Base-by-base conservation (phyloP, 2,113 vertebrate genomes). In the Podiceps cristatus region DNA sequence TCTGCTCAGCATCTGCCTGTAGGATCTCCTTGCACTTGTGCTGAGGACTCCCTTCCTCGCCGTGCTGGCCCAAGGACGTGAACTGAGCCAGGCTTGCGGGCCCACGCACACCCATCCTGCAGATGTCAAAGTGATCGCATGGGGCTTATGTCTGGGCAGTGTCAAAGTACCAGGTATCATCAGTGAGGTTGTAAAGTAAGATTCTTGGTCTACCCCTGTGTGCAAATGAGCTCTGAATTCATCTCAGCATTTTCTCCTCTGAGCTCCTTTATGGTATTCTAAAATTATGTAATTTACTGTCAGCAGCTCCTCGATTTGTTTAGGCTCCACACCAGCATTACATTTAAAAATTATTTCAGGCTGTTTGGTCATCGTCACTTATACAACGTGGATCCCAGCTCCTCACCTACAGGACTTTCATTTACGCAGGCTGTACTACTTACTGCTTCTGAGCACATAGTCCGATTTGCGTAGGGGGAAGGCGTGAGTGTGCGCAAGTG, bases 241-340 rank as follows among this genome's bases (percentile, higher is more conserved):
- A 35, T 89, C 59, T 76, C 44, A 29, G 25, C 5, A 2, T 91
- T 92, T 93, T 78, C 80, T 90, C 18, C 56, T 66, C 47, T 10
- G 4, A 60, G 29, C 28, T 76, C 19, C 73, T 79, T 92, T 73
- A 37, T 69, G 27, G 64, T 96, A 9, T 87, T 97, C 81, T 86
- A 72, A 94, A 94, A 71, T 44, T 28, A 40, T 85, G 29, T 77
- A 45, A 88, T 88, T 91, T 91, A 55, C 91, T 93, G 75, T 88
- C 85, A 91, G 69, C 85, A 93, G 55, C 62, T 59, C 37, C 40
- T 77, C 9, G 1, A 29, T 91, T 94, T 88, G 74, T 89, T 90
- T 72, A 89, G 85, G 44, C 29, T 95, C 50, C 47, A 63, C 59
- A 84, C 25, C 52, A 89, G 56, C 55, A 72, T 87, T 95, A 80